Evolutionary conservation across 2,113 vertebrate genomes (phyloP).

Genomic region (Bothrops jararaca): DNA sequence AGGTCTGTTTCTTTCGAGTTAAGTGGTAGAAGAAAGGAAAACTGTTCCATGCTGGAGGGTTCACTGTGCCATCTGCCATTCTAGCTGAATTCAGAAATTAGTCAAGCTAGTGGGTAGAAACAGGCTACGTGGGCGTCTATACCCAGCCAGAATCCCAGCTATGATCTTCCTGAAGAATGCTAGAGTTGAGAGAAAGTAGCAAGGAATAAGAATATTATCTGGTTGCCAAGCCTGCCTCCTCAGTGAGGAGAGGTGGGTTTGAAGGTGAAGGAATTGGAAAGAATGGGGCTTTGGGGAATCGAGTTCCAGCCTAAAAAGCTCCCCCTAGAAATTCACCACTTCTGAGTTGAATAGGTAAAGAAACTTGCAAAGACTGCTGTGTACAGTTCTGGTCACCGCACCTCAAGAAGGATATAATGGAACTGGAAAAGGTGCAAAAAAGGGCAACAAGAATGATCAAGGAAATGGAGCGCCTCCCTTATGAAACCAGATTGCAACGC

Average conservation of each 20-base stretch:
- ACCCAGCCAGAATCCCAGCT: neutral
- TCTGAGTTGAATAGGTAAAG: neutral
- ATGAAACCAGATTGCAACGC: no score
- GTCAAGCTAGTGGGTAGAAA: neutral
- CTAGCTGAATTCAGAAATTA: neutral
- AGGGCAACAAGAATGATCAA: no score
- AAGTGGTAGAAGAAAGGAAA: neutral
- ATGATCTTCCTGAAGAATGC: neutral
- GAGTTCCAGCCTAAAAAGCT: neutral
- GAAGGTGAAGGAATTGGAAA: neutral
- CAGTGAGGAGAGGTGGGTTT: neutral
- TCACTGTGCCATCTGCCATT: neutral
- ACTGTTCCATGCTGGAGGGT: neutral
- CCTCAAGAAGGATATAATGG: no score
- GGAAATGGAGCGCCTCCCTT: no score
- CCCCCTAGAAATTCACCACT: neutral
- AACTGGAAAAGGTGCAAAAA: no score
- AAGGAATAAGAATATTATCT: neutral
- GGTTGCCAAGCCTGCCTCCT: no score
- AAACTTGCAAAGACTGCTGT: neutral
- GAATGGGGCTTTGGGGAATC: neutral
- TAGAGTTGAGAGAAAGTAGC: neutral
- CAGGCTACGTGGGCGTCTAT: neutral
- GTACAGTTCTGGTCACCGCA: no score
- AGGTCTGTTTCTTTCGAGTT: neutral